These are phyloP conservation scores for Chrysopilus asiliformis DNA, from an alignment of 2,888 invertebrate genomes.

Conservation along the genomic window DNA sequence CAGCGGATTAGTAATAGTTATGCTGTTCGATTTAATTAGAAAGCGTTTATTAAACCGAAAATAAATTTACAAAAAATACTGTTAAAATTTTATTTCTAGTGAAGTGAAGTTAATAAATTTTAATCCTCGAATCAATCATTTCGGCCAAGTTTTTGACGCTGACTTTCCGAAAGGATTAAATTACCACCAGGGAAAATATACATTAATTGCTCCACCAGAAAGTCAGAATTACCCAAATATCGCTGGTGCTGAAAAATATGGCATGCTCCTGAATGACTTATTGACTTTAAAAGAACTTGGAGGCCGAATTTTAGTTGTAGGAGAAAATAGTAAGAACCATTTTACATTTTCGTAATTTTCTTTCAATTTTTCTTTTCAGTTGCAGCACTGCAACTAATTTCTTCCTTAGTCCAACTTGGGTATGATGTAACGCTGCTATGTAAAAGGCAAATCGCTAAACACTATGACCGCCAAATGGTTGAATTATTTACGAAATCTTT, in stretches of 20 bases:
- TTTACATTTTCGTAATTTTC: not conserved
- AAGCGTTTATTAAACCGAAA: too few species aligned
- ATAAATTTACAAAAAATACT: too few species aligned
- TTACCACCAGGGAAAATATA: too few species aligned
- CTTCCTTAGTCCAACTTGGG: conserved; percentile 3
- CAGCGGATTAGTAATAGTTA: too few species aligned
- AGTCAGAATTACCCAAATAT: conserved; percentile 3
- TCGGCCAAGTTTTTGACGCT: too few species aligned
- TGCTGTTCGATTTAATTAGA: too few species aligned
- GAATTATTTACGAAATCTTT: not conserved
- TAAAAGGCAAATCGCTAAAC: not conserved
- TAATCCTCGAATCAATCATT: too few species aligned
- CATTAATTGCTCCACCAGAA: conserved; percentile 5
- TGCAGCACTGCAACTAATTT: conserved; percentile 4
- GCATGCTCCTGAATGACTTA: conserved; percentile 7
- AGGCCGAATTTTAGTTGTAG: conserved; percentile 8
- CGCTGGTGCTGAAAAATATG: conserved; percentile 6
- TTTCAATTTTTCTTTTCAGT: conserved; percentile 3
- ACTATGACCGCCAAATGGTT: conserved; percentile 8
- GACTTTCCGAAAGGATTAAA: too few species aligned
- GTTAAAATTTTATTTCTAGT: too few species aligned
- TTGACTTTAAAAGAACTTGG: conserved; percentile 1
- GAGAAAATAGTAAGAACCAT: conserved; percentile 4
- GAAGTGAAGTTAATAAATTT: too few species aligned
- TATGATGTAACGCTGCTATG: conserved; percentile 4